Conservation (phyloP, 2,113 vertebrate species). For the Dolichotis patagonum region DNA sequence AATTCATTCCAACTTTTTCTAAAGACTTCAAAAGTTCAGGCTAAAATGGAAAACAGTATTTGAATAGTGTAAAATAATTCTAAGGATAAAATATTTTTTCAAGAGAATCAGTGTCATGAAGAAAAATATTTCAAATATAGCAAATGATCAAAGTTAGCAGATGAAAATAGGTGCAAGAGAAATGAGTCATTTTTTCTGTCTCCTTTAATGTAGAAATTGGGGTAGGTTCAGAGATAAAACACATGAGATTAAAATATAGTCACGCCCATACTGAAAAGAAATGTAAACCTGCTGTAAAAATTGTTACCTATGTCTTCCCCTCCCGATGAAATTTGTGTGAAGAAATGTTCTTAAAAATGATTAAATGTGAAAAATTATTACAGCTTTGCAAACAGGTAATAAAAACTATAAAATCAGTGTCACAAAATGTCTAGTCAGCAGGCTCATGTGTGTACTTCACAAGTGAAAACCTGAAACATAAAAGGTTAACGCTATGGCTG, state of each 20-base stretch:
- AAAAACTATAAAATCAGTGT: background rate
- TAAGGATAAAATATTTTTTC: background rate
- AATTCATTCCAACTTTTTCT: background rate
- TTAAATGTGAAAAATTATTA: background rate
- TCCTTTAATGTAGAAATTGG: conserved; percentile 27
- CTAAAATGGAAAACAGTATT: background rate
- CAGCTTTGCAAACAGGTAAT: background rate
- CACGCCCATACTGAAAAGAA: background rate
- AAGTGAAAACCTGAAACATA: background rate
- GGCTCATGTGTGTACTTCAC: background rate
- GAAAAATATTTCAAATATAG: background rate
- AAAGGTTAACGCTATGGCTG: background rate
- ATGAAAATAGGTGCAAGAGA: conserved; percentile 13
- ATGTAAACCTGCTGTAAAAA: background rate
- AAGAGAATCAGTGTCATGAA: background rate
- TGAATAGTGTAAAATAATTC: background rate
- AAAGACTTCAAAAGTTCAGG: background rate
- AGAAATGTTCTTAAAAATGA: background rate
- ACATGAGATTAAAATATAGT: conserved; percentile 17
- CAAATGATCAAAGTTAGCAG: background rate
- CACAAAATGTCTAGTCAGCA: background rate
- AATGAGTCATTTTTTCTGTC: background rate
- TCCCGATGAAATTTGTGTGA: background rate
- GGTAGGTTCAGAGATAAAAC: background rate
- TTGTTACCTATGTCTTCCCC: background rate